phyloP scores from a whole-genome alignment of 2,888 invertebrate genomes.

The Macrophya annulata region DNA sequence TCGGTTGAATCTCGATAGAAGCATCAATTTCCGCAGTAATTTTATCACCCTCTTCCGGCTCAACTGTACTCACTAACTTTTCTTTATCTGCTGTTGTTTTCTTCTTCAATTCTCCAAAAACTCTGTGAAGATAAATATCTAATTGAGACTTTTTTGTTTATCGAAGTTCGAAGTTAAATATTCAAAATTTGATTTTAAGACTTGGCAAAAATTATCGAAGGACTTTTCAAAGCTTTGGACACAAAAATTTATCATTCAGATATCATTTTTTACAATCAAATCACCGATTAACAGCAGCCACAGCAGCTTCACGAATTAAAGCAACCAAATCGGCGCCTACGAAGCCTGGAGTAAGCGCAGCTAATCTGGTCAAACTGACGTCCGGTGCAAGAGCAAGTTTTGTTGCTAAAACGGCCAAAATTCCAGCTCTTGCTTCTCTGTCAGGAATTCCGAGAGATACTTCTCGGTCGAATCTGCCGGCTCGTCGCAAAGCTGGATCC shows the following conservation, averaged over 20 bases:
- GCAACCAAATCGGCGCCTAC: conserved; percentile 97
- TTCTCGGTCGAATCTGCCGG: conserved; percentile 97
- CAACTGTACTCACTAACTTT: conserved; percentile 51
- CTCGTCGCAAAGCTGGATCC: conserved; percentile 95
- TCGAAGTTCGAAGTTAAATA: background rate
- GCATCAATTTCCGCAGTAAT: conserved; percentile 57
- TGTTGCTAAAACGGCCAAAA: conserved; percentile 87
- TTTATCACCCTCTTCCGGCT: conserved; percentile 63
- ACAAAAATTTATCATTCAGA: conserved; percentile 43
- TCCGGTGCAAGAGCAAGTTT: conserved; percentile 86
- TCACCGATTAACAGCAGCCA: conserved; percentile 90
- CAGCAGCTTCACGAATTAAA: conserved; percentile 93
- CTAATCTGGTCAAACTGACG: conserved; percentile 88
- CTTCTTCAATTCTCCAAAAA: conserved; percentile 75
- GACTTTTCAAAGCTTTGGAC: background rate
- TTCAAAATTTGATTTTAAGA: background rate
- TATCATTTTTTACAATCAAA: conserved; percentile 16
- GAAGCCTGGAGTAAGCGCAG: conserved; percentile 95
- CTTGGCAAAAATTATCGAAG: conserved; percentile 19
- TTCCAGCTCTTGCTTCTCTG: conserved; percentile 89
- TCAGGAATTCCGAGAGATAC: conserved; percentile 97
- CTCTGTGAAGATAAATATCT: conserved; percentile 68
- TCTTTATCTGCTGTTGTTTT: conserved; percentile 62
- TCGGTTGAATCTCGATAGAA: conserved; percentile 42
- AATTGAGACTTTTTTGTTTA: conserved; percentile 45